Conservation (phyloP, 2,888 invertebrate genomes). For the Lissonota sp. region DNA sequence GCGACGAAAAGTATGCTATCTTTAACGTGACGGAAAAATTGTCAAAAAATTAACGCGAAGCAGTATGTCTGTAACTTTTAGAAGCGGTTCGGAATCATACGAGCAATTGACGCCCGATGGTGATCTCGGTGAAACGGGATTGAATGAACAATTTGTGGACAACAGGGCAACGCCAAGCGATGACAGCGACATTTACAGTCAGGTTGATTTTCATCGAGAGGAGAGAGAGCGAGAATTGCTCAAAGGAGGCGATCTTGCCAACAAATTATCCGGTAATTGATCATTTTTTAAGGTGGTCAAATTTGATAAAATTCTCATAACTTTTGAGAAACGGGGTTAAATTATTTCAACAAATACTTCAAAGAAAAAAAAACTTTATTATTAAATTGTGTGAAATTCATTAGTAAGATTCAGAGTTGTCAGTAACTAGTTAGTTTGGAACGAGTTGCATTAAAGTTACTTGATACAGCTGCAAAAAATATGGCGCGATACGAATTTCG, state of each 20-base stretch:
- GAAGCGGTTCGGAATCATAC: conserved; percentile 86
- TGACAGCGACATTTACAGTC: conserved; percentile 88
- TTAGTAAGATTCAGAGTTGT: too few species aligned
- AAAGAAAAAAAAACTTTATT: too few species aligned
- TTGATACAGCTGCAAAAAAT: too few species aligned
- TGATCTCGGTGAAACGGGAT: conserved; percentile 80
- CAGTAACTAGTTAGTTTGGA: too few species aligned
- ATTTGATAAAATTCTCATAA: too few species aligned
- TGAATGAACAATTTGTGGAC: conserved; percentile 81
- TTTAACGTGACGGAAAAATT: conserved; percentile 46
- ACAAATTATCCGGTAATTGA: conserved; percentile 79
- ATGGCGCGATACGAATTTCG: too few species aligned
- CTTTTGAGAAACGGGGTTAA: too few species aligned
- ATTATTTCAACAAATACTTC: too few species aligned
- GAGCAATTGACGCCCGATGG: conserved; percentile 86
- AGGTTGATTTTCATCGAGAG: conserved; percentile 87
- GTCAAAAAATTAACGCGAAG: conserved; percentile 80
- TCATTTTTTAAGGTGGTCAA: not conserved
- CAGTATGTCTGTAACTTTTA: conserved; percentile 84
- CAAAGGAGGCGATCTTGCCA: conserved; percentile 79
- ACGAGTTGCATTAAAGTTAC: too few species aligned
- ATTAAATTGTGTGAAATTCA: too few species aligned
- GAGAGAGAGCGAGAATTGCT: conserved; percentile 82
- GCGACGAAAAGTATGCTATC: not conserved
- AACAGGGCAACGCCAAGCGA: conserved; percentile 86